phyloP scores from a whole-genome alignment of 53 echinoderm and acorn worm species.

The Antedon mediterranea region DNA sequence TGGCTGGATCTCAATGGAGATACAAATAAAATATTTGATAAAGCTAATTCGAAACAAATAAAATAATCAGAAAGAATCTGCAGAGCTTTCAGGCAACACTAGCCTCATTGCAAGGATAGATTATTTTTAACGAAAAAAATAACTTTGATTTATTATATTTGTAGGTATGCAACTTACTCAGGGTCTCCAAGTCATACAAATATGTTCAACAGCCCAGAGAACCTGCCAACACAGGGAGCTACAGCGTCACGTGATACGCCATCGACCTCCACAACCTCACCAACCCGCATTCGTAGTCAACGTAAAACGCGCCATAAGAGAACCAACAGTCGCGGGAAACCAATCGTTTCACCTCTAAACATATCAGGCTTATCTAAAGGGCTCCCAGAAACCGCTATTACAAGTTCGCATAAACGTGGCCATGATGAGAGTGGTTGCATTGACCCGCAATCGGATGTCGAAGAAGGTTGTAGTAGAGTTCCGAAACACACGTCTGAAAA shows the following conservation, averaged over 20 bases:
- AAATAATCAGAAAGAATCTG: no score
- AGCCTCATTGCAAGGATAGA: no score
- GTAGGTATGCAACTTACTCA: not conserved
- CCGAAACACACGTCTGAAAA: conserved; percentile 13
- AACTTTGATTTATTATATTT: not conserved
- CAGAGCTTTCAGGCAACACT: no score
- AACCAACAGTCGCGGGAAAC: conserved; percentile 72
- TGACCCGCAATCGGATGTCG: not conserved
- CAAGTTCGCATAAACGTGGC: not conserved
- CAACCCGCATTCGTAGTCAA: conserved; percentile 32
- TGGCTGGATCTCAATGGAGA: no score
- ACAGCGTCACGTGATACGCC: conserved; percentile 15
- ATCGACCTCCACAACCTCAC: conserved; percentile 28
- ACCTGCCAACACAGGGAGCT: conserved; percentile 1
- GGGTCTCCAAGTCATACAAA: not conserved
- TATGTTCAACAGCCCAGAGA: not conserved
- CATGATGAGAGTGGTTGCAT: conserved; percentile 29
- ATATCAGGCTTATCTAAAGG: conserved; percentile 10
- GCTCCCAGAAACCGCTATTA: conserved; percentile 21
- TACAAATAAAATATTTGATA: no score
- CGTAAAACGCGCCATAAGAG: conserved; percentile 67
- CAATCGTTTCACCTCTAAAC: conserved; percentile 22
- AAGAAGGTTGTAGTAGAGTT: not conserved
- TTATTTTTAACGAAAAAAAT: no score
- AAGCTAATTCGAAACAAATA: no score